Evolutionary conservation across 2,797 vertebrate genomes (phyloP), one percentile per base, ranked within the genome.

Genomic region (Coracias cyanogaster): DNA sequence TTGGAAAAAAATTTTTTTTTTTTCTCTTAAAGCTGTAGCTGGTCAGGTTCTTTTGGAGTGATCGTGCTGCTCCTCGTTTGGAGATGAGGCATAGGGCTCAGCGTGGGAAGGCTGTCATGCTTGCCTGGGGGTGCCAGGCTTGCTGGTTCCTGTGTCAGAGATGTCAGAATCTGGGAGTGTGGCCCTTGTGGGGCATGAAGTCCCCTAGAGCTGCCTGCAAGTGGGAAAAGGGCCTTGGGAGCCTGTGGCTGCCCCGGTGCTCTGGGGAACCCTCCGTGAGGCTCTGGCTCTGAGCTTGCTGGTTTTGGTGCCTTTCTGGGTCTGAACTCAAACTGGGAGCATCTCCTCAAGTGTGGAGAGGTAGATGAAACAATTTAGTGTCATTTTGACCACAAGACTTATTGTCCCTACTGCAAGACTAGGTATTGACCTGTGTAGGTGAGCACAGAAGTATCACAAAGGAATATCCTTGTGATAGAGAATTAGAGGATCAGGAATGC

Each of bases 241-340:
- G 35, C 52, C 35, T 46, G 16, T 45, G 70, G 22, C 41, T 1
- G 1, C 20, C 33, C 43, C 29, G 48, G 76, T 3, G 5, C 15
- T 20, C 24, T 3, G 3, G 31, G 28, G 11, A 55, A 72, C 26
- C 15, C 6, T 65, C 26, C 0, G 0, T 12, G 25, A 52, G 24
- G n/a, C 15, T 77, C 64, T 78, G 72, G 10, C 10, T 58, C 7
- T 4, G 55, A 70, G 24, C 10, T 48, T 24, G 26, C n/a, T 35
- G 71, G 12, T 54, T 65, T 72, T n/a, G 20, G 16, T 45, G 37
- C 35, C 51, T 73, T 55, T 73, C 29, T 54, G 15, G 9, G 29
- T 43, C 29, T 62, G 64, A 72, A 22, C 37, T 70, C 37, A 11
- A 28, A 49, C 28, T 16, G 52, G 12, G 31, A 83, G 31, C 28